A percentile compares a stretch with the other conserved stretches of the same genome.
Evolutionary conservation across 2,113 vertebrate genomes (phyloP).

Genomic region (Actenoides hombroni): DNA sequence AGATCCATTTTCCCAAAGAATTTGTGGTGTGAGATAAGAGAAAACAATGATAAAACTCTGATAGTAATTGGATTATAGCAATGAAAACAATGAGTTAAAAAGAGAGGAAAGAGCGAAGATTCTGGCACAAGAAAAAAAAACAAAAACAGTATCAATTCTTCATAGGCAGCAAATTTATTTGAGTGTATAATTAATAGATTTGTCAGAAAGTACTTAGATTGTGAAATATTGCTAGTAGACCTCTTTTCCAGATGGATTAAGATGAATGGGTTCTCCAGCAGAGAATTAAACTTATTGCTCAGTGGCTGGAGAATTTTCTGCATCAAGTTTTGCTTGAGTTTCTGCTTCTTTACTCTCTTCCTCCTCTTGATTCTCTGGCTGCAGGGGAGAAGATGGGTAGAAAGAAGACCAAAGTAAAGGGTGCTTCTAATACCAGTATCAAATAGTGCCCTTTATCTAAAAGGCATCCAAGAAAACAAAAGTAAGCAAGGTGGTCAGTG

Average conservation of each 20-base stretch:
- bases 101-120: not conserved
- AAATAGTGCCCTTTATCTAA: constrained; percentile 64
- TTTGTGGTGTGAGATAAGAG: not conserved
- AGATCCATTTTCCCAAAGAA: not conserved
- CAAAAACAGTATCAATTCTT: constrained; percentile 61
- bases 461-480: constrained; percentile 60
- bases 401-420: constrained; percentile 21
- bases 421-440: constrained; percentile 49
- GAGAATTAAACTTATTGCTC: constrained; percentile 67
- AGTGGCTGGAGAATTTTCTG: constrained; percentile 51
- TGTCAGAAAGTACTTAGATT: constrained; percentile 77
- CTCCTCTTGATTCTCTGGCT: constrained; percentile 28
- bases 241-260: constrained; percentile 72
- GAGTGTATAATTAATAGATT: constrained; percentile 78
- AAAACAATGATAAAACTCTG: not conserved
- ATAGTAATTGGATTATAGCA: not conserved
- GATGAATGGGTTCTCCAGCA: constrained; percentile 70
- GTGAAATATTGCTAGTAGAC: constrained; percentile 70
- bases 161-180: constrained; percentile 73
- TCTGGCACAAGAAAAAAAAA: constrained; percentile 46
- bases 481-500: constrained; percentile 56
- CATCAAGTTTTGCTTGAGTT: constrained; percentile 50
- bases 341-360: constrained; percentile 47
- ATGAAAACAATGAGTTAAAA: constrained; percentile 47
- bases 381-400: not conserved